A percentile compares a stretch with the other conserved stretches of the same genome.
Conservation (phyloP, 35 echinoderm and acorn worm genomes). For the Eucidaris tribuloides region DNA sequence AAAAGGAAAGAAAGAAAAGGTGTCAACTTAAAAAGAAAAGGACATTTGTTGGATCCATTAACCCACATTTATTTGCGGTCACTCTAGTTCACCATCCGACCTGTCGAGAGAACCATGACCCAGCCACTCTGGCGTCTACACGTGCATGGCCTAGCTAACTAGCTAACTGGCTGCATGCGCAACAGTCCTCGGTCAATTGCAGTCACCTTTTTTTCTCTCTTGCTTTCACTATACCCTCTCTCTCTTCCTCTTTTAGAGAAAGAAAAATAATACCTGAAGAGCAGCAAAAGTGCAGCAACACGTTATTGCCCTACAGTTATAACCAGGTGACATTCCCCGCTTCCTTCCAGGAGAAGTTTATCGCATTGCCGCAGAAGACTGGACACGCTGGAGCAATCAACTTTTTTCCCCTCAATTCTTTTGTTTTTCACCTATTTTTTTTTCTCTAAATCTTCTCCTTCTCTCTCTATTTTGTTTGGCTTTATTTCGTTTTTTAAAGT, state of each 20-base stretch:
- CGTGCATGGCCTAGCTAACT: no score
- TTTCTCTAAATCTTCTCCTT: no score
- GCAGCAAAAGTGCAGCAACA: constrained; percentile 11
- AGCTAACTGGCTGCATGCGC: no score
- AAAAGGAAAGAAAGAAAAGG: neutral
- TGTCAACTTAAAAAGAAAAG: neutral
- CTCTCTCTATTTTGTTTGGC: no score
- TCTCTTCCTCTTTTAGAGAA: constrained; percentile 28
- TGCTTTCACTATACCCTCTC: no score
- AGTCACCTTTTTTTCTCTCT: no score
- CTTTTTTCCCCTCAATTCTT: no score
- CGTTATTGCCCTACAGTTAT: constrained; percentile 18
- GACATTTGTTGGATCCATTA: neutral
- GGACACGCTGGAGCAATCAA: no score
- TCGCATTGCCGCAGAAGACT: no score
- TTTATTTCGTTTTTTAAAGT: no score
- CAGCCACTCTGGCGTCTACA: constrained; percentile 3
- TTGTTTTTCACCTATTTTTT: no score
- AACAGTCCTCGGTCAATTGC: no score
- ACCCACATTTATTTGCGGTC: constrained; percentile 9
- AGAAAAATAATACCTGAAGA: constrained; percentile 20
- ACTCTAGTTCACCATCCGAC: neutral
- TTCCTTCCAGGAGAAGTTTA: constrained; percentile 25
- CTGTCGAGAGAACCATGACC: neutral
- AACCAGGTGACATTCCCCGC: constrained; percentile 10